These are phyloP conservation scores for Urechis unicinctus DNA, from an alignment of 2,888 invertebrate genomes.

Conservation along the genomic window DNA sequence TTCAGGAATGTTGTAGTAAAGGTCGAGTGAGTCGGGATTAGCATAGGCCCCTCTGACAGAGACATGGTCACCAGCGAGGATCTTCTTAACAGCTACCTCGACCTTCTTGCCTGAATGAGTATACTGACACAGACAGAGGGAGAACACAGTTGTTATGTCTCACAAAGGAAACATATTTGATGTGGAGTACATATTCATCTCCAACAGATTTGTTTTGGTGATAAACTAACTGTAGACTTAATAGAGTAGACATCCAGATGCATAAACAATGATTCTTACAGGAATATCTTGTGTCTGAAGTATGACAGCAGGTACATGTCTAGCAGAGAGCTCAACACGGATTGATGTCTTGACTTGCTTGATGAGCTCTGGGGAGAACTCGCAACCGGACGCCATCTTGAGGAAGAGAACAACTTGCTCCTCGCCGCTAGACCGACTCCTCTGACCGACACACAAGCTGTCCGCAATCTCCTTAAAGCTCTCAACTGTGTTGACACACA, in stretches of 20 bases:
- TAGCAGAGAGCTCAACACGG: constrained; percentile 51
- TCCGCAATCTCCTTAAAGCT: constrained; percentile 55
- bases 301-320: constrained; percentile 56
- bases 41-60: constrained; percentile 53
- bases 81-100: constrained; percentile 56
- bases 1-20: constrained; percentile 47
- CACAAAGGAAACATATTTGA: background rate
- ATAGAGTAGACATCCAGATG: too few relatives aligned
- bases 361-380: constrained; percentile 49
- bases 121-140: constrained; percentile 48
- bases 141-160: background rate
- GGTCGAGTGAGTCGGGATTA: constrained; percentile 53
- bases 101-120: constrained; percentile 59
- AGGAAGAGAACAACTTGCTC: constrained; percentile 58
- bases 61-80: constrained; percentile 52
- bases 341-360: constrained; percentile 50
- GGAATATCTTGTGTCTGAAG: constrained; percentile 54
- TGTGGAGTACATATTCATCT: too few relatives aligned
- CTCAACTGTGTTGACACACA: constrained; percentile 55
- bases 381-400: constrained; percentile 49
- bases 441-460: constrained; percentile 56
- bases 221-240: too few relatives aligned
- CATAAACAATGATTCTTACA: constrained; percentile 33
- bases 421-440: constrained; percentile 49
- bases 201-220: too few relatives aligned